A percentile compares a stretch with the other conserved stretches of the same genome.
These are phyloP conservation scores for Ostrea denselamellosa DNA, from an alignment of 1,140 invertebrate genomes.

Conservation along the genomic window DNA sequence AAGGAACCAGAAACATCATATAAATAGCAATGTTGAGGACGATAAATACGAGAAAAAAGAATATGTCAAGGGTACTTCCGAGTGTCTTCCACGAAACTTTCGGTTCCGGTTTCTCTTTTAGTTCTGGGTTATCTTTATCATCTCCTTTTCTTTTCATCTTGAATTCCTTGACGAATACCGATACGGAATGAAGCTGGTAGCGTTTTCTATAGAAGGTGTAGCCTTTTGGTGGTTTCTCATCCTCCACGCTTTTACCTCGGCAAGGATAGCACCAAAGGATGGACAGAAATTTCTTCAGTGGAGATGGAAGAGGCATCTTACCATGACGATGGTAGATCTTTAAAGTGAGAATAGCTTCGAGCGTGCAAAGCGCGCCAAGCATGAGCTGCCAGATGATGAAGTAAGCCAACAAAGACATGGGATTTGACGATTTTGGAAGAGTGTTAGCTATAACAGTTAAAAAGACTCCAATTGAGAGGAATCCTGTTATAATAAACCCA, in stretches of 20 bases:
- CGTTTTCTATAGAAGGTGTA: constrained; percentile 44
- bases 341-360: constrained; percentile 33
- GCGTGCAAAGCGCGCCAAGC: constrained; percentile 33
- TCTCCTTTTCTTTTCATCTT: constrained; percentile 41
- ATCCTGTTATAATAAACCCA: constrained; percentile 45
- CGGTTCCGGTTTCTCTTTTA: constrained; percentile 32
- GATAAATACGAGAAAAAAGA: constrained; percentile 51
- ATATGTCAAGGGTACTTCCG: constrained; percentile 48
- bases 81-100: constrained; percentile 51
- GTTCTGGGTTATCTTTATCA: constrained; percentile 23
- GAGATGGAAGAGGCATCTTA: constrained; percentile 29
- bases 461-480: constrained; percentile 23
- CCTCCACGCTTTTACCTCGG: constrained; percentile 46
- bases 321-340: constrained; percentile 47
- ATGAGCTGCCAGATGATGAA: constrained; percentile 48
- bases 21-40: constrained; percentile 42
- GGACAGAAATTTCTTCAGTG: constrained; percentile 41
- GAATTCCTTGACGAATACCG: constrained; percentile 48
- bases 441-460: constrained; percentile 34
- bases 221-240: constrained; percentile 43
- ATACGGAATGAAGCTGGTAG: constrained; percentile 44
- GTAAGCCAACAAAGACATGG: constrained; percentile 39
- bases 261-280: constrained; percentile 49
- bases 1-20: constrained; percentile 50
- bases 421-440: constrained; percentile 47